These are phyloP conservation scores for Perodicticus potto DNA, from an alignment of 2,797 vertebrate genomes.

Conservation along the genomic window DNA sequence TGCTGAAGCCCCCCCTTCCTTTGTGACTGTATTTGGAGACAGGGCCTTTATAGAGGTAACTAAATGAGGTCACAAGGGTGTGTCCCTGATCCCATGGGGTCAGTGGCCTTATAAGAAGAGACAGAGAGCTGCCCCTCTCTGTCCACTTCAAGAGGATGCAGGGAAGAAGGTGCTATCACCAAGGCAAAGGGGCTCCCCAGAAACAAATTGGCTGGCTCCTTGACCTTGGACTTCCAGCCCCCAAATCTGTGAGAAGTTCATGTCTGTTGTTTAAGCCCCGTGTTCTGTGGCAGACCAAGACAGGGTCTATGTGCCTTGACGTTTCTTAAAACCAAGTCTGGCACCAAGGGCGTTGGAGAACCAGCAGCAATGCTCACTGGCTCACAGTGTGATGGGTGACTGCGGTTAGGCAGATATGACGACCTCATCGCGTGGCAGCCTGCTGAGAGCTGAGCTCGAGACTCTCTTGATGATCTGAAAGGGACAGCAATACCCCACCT, in stretches of 20 bases:
- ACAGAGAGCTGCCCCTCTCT: neutral
- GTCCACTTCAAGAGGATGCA: neutral
- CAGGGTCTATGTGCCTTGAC: accelerated
- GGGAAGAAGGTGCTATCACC: neutral
- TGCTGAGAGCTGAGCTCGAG: neutral
- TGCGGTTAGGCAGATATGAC: accelerated
- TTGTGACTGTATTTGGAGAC: neutral
- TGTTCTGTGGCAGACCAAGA: accelerated
- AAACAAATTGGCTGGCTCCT: accelerated
- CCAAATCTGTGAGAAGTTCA: neutral
- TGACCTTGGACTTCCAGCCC: neutral
- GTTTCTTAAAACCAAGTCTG: neutral
- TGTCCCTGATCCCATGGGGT: neutral
- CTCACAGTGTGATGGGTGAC: accelerated
- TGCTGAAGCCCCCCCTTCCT: neutral
- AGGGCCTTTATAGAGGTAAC: neutral
- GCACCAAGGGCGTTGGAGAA: neutral
- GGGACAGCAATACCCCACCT: accelerated
- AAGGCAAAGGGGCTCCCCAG: too few relatives aligned
- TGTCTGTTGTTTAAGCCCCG: neutral
- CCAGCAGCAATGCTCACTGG: too few relatives aligned
- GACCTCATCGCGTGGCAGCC: accelerated
- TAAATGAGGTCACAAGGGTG: neutral
- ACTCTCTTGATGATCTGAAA: neutral
- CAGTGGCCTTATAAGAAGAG: neutral